Evolutionary conservation across 2,113 vertebrate species (phyloP).

Genomic region (Synchiropus splendidus): DNA sequence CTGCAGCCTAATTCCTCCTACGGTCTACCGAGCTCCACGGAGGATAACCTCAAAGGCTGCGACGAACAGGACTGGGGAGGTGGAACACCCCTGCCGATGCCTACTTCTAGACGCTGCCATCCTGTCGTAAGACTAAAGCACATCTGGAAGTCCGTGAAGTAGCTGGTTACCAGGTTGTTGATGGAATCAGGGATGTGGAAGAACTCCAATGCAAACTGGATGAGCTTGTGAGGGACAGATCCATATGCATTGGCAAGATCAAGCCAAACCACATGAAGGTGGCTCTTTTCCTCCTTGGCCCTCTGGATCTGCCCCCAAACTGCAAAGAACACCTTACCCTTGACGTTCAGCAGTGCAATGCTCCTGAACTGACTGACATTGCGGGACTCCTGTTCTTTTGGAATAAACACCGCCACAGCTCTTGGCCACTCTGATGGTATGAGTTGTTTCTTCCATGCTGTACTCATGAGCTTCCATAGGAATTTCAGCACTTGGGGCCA

Average conservation of each 20-base stretch:
- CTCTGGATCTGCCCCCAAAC: not conserved
- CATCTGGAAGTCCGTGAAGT: not conserved
- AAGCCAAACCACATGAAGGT: not conserved
- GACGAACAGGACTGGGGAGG: not conserved
- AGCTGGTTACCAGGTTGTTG: not conserved
- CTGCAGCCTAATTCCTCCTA: not conserved
- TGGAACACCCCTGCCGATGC: not conserved
- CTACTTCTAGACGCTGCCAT: slow-evolving; percentile 1
- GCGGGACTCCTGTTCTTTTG: no score
- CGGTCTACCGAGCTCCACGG: not conserved
- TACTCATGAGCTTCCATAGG: not conserved
- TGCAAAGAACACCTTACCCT: no score
- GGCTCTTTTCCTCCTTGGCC: not conserved
- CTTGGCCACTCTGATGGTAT: no score
- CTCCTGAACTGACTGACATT: no score
- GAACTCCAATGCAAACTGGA: not conserved
- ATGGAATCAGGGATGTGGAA: not conserved
- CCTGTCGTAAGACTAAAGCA: not conserved
- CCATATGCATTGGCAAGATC: not conserved
- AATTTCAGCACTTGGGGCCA: no score
- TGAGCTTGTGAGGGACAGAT: not conserved
- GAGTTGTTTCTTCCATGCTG: not conserved
- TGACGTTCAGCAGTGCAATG: no score
- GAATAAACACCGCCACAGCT: no score
- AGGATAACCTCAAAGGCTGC: slow-evolving; percentile 1